These are phyloP conservation scores for Antitype chi DNA, from an alignment of 2,888 invertebrate species.

Conservation along the genomic window DNA sequence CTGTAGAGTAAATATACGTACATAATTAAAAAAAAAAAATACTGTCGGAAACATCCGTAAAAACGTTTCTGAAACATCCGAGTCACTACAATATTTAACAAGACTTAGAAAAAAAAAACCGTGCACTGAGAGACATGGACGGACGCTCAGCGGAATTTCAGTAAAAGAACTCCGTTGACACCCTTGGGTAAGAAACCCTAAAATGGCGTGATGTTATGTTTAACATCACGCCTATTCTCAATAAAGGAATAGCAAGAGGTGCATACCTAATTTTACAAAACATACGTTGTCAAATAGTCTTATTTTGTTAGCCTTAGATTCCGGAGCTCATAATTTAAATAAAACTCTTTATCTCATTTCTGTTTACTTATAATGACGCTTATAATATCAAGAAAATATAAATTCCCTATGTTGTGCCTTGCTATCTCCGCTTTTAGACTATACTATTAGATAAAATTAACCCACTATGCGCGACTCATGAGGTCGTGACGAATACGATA, in stretches of 20 bases:
- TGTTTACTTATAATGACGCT: constrained; percentile 5
- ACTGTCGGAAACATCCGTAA: too few species aligned
- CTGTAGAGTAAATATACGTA: not conserved
- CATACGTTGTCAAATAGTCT: not conserved
- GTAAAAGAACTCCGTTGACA: too few species aligned
- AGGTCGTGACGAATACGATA: constrained; percentile 32
- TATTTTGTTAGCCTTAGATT: constrained; percentile 1
- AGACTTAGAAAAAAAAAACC: too few species aligned
- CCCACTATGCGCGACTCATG: constrained; percentile 49
- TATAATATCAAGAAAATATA: constrained; percentile 36
- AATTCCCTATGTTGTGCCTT: constrained; percentile 49
- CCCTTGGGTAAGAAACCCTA: too few species aligned
- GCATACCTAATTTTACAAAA: not conserved
- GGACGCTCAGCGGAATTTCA: too few species aligned
- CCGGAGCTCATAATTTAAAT: constrained; percentile 4
- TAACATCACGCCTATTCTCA: not conserved
- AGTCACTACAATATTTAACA: too few species aligned
- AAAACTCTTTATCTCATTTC: constrained; percentile 18
- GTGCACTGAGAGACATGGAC: too few species aligned
- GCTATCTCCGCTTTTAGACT: constrained; percentile 46
- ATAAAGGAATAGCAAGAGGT: not conserved
- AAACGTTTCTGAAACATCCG: too few species aligned
- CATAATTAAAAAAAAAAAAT: not conserved
- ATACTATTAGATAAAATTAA: constrained; percentile 36
- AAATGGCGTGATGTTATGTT: not conserved